phyloP scores from a whole-genome alignment of 2,888 invertebrate genomes.

The Malthinus seriepunctatus region DNA sequence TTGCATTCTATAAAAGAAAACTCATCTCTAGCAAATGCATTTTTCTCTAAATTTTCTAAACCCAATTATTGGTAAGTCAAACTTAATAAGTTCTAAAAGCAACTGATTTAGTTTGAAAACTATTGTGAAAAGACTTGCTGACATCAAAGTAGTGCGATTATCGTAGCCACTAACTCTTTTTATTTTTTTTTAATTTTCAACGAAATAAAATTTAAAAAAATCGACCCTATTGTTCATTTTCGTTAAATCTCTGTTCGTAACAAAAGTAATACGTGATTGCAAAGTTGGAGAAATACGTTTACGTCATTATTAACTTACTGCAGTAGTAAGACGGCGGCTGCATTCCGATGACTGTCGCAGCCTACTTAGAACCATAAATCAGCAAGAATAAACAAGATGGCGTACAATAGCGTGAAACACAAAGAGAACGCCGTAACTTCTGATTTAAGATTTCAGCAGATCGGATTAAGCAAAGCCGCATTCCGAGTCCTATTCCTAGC shows the following conservation, averaged over 20 bases:
- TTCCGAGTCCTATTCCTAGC: constrained; percentile 28
- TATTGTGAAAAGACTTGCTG: too few species aligned
- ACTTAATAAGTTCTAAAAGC: too few species aligned
- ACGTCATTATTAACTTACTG: constrained; percentile 23
- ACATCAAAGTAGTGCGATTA: too few species aligned
- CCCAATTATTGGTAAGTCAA: too few species aligned
- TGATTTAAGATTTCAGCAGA: constrained; percentile 51
- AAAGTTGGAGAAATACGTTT: constrained; percentile 20
- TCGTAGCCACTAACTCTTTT: too few species aligned
- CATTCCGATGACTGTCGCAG: constrained; percentile 26
- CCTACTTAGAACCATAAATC: constrained; percentile 41
- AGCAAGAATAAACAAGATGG: constrained; percentile 49
- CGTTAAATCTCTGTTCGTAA: neutral
- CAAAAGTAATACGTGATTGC: constrained; percentile 20
- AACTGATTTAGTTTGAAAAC: too few species aligned
- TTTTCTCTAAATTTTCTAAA: too few species aligned
- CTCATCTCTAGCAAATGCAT: too few species aligned
- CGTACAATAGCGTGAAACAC: constrained; percentile 46
- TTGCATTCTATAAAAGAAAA: too few species aligned
- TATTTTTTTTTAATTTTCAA: too few species aligned
- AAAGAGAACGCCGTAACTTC: constrained; percentile 49
- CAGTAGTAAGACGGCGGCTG: constrained; percentile 18
- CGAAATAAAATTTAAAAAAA: neutral
- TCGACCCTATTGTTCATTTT: constrained; percentile 9
- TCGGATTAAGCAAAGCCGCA: constrained; percentile 45